phyloP scores from a whole-genome alignment of 2,888 invertebrate genomes.

The Sinohyriopsis cumingii region DNA sequence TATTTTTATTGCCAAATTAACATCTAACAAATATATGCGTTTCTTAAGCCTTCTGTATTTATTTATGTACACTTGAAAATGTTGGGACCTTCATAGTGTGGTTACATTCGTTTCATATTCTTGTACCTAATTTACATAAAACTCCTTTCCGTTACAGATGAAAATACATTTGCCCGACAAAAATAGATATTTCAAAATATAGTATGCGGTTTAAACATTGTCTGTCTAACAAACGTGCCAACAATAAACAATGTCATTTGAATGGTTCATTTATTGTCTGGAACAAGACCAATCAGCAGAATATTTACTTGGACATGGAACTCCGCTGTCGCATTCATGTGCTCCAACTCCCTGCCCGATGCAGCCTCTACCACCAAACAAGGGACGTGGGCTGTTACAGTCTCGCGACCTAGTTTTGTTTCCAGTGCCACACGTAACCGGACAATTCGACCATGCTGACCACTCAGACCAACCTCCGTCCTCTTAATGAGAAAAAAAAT shows the following conservation, averaged over 20 bases:
- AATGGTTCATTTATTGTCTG: too few relatives aligned
- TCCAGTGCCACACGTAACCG: constrained; percentile 61
- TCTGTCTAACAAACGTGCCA: not conserved
- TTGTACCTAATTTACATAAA: too few relatives aligned
- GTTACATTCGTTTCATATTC: too few relatives aligned
- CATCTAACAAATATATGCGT: too few relatives aligned
- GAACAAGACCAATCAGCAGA: too few relatives aligned
- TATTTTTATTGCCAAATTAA: too few relatives aligned
- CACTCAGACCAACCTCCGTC: constrained; percentile 66
- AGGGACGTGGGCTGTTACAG: constrained; percentile 61
- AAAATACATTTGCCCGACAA: too few relatives aligned
- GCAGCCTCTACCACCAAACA: constrained; percentile 61
- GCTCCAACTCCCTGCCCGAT: constrained; percentile 34
- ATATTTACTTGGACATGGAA: constrained; percentile 58
- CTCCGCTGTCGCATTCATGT: constrained; percentile 45
- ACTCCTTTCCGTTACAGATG: too few relatives aligned
- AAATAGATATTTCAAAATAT: too few relatives aligned
- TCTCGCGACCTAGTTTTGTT: constrained; percentile 46
- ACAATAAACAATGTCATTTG: not conserved
- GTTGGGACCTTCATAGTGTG: too few relatives aligned
- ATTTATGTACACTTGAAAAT: too few relatives aligned
- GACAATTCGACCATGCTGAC: constrained; percentile 59
- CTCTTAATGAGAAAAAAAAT: constrained; percentile 39
- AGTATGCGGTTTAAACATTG: not conserved
- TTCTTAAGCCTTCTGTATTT: too few relatives aligned